Evolutionary conservation across 2,113 vertebrate species (phyloP), one percentile per base, ranked within the genome.

Genomic region (Platanista minor): DNA sequence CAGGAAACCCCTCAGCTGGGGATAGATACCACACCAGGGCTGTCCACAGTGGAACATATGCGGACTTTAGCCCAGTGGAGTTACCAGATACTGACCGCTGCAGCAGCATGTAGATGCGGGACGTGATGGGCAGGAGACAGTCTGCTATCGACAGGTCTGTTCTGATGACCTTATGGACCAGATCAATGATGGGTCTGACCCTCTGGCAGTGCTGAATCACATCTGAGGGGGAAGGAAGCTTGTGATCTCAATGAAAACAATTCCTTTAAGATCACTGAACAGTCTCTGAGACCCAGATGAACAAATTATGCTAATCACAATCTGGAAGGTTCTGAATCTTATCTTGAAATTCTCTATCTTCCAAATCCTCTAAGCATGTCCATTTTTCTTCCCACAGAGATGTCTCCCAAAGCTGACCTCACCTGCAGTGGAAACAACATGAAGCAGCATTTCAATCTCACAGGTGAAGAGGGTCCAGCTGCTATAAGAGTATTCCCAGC

Each of bases 381-480:
- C 23, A 25, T 21, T 49, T 64, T 49, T 15, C 78, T 33, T 41
- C 20, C 64, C 82, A 12, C 0, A 36, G 3, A 20, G 14, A 27
- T 12, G 21, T 36, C n/a, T 71, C 90, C 57, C 33, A 9, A 0
- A 72, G 72, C 1, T 25, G 67, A 67, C 94, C 97, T 98, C 98
- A 99, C 99, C 99, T 98, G 99, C 99, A 36, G 99, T 99, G 0
- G 99, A 99, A 54, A 99, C 99, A 2, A 99, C 99, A 6, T 99
- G 99, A 21, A 99, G 99, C 92, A 99, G 98, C 99, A 99, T 99
- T 98, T 99, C 99, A 91, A 99, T 99, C 98, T 99, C 99, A 3
- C 99, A 99, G 54, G 99, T 99, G 95, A 99, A 99, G 41, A 99
- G 99, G 6, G 99, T 99, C 99, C 99, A 99, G 97, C 99, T 99